Base-by-base conservation (phyloP, 2,888 invertebrate genomes). In the Cistogaster globosa region DNA sequence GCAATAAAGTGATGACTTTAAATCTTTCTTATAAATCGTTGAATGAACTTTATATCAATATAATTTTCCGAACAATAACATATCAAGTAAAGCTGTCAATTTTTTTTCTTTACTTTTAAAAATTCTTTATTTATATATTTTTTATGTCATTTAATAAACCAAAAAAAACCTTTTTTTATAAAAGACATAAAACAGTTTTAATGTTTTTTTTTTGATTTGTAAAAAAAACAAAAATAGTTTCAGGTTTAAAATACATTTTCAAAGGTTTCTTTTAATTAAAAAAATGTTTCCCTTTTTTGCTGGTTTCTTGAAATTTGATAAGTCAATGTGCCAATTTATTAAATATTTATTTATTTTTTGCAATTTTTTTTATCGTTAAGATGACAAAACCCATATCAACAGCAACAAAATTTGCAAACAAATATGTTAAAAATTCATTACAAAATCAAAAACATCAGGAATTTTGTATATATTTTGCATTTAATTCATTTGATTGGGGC, bases 261-360 rank as follows among this genome's bases (percentile, higher is more conserved):
- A 79, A 79, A 74, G 74, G 78, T 69, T 74, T 79, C 69, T 67
- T 63, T 83, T 76, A 57, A 78, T 82, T 65, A 45, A 72, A 63
- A 78, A 62, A 18, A n/a, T 58, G 5, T n/a, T 2, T 5, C n/a
- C n/a, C 32, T 48, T 80, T 81, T 83, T 67, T 53, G 67, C 65
- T 58, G 51, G 14, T 38, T 67, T 60, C 6, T 79, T 75, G 87
- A 83, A 88, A 88, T 86, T 78, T 78, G 87, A 87, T 87, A 87
- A 87, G 86, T 87, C 87, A 87, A 88, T 88, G 87, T 85, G 76
- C 82, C 82, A 83, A 77, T 83, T 83, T 58, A 76, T 65, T 82
- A 71, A 71, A 76, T 69, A 45, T 82, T 82, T 65, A 71, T 77
- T 83, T 83, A 82, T 62, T 26, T 58, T n/a, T 62, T 60, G 62